Evolutionary conservation across 92 coral and sea anemone species (phyloP), one percentile per base, ranked within the genome.

Genomic region (Bergia sp.): DNA sequence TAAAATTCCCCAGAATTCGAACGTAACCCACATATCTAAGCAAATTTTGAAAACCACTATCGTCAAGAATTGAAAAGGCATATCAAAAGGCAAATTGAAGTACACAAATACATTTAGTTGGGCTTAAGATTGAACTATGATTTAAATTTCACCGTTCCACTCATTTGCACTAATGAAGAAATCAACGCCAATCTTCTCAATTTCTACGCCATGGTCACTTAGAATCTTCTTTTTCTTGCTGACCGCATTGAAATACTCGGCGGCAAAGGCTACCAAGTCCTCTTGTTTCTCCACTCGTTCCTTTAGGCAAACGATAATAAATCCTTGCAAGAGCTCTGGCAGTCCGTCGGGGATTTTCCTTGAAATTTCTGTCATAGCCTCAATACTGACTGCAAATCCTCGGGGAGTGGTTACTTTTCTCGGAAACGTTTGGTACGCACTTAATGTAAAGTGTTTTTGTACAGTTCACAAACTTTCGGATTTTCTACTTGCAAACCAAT

Each of bases 281-380:
- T 97, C 96, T 0, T 96, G 98, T 73, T 94, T 90, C 88, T 91
- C 91, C 6, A 87, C 78, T 36, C 67, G 45, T 73, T 95, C 98
- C 16, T 94, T 89, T 47, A 97, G 75, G 37, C 94, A 96, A 49
- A 85, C 93, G 2, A 97, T 89, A 0, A 97, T 96, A 77, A 97
- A 97, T 13, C 94, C 99, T 81, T 97, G 98, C 5, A 97, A 96
- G 82, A 97, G 80, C 61, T 97, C 98, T 6, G 92, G 94, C 1
- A 97, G 97, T 1, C 99, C 99, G 3, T 87, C 82, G 0, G 99
- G 99, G 15, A 93, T 86, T 55, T 72, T 88, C 55, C 90, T 88
- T 74, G 79, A 86, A 41, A 50, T 87, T 13, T 89, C 71, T 50
- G 90, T 82, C 94, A 92, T 92, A 15, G 7, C 44, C 18, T 11